Base-by-base conservation (phyloP, 2,113 vertebrate genomes). In the Dipodomys spectabilis region DNA sequence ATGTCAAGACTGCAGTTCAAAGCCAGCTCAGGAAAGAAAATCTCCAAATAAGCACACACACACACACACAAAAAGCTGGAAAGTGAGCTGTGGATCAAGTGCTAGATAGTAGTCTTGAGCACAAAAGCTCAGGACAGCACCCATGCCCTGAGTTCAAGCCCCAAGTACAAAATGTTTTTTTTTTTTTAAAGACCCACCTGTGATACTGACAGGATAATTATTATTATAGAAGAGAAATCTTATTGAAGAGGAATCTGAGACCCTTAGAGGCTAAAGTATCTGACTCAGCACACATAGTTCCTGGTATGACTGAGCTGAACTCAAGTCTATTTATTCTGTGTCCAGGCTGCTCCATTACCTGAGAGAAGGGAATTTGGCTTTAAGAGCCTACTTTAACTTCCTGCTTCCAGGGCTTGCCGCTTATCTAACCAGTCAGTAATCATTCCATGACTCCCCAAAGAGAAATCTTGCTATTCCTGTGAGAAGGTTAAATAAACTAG, bases 401-500 rank as follows among this genome's bases (percentile, higher is more conserved):
- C 57, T 92, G 73, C 82, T 94, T 79, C 60, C 77, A 75, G 62
- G 65, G 62, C 11, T 85, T 35, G 3, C 6, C 19, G 22, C 39
- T 85, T 89, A 92, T 83, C 89, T 91, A 67, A n/a, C 88, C 86
- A 96, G 53, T 97, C 86, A 94, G 91, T 94, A 89, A 91, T 89
- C 71, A 60, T 91, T 82, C 78, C 4, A 1, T 39, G 84, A 95
- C 86, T 95, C 79, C 92, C 89, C 79, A 82, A 64, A 91, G 82
- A 95, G 81, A 95, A 91, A 28, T 75, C 75, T 92, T 60, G n/a
- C 57, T 95, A 74, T 93, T 92, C 2, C 0, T 87, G 86, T 84
- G 94, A 95, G 90, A 96, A 96, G 93, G 96, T 95, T 91, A 96
- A 62, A 93, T 83, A 89, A 68, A 95, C 69, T 60, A 5, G 86